Evolutionary conservation across 2,113 vertebrate species (phyloP), one percentile per base, ranked within the genome.

Genomic region (Vidua chalybeata): DNA sequence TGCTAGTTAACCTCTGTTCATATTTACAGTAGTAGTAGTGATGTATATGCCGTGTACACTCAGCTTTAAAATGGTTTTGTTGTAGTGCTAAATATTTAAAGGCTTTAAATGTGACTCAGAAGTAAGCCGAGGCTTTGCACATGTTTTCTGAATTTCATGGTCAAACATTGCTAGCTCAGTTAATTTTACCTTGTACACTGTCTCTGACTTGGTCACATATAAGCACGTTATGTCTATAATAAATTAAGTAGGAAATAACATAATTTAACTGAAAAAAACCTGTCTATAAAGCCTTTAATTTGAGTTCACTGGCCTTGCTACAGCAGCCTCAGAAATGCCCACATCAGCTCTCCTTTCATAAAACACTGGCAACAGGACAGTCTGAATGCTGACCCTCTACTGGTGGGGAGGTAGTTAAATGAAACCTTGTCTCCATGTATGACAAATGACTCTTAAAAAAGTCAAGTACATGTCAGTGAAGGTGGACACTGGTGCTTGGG

Each of bases 31-130:
- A 64, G 54, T 14, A 71, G 13, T 18, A 69, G 30, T 27, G 61
- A 63, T 15, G 12, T 21, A 3, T 28, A 17, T 45, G 39, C 45
- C 2, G 0, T 5, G 1, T 43, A 23, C 48, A 4, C 39, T 35
- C 15, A 71, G 43, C 64, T 84, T 71, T 5, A 59, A 71, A 81
- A 45, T 56, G 19, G 14, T 84, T 81, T 75, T 3, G 1, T 16
- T 75, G 30, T 23, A 75, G 17, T 64, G 45, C 19, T 91, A 23
- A 74, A 35, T 72, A 73, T 74, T 62, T 84, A 63, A 66, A 72
- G 33, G 35, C 15, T 15, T 58, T 59, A 71, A 33, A 64, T 48
- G 39, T 68, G 52, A 75, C 61, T 78, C 33, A 17, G 43, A 87
- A 62, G 12, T 51, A 35, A 78, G 33, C 27, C 63, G 45, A 52